Conservation (phyloP, 1,140 invertebrate genomes). For the Camponotus floridanus region DNA sequence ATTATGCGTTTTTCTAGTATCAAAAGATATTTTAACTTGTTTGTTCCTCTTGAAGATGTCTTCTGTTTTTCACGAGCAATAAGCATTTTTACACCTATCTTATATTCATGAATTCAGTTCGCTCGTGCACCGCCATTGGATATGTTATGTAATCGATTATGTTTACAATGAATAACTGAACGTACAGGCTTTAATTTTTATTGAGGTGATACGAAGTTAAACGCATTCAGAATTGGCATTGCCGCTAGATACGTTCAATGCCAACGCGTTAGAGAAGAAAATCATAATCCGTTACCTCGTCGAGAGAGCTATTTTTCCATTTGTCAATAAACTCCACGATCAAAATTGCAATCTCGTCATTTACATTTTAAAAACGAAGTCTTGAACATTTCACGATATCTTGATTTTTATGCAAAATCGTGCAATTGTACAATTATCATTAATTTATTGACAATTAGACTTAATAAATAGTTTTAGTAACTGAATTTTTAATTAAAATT, state of each 20-base stretch:
- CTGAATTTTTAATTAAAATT: background rate
- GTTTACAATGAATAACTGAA: conserved; percentile 45
- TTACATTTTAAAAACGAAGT: background rate
- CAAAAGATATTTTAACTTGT: background rate
- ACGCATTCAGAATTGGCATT: conserved; percentile 25
- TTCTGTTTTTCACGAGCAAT: background rate
- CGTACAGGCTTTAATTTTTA: conserved; percentile 41
- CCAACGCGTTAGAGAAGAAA: conserved; percentile 27
- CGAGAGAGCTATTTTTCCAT: background rate
- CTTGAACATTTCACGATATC: no score
- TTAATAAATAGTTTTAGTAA: conserved; percentile 12
- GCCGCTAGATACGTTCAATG: conserved; percentile 23
- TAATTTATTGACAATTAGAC: conserved; percentile 22
- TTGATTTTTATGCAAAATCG: background rate
- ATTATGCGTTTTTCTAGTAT: background rate
- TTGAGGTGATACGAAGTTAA: conserved; percentile 37
- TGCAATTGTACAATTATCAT: background rate
- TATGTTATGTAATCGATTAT: conserved; percentile 50
- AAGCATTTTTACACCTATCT: conserved; percentile 23
- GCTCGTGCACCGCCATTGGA: background rate
- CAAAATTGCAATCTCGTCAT: conserved; percentile 37
- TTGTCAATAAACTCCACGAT: conserved; percentile 51
- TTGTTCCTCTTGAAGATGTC: background rate
- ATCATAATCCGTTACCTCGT: background rate
- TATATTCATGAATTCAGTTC: conserved; percentile 2